Base-by-base conservation (phyloP, 23 tunicate species). In the Trididemnum miniatum region DNA sequence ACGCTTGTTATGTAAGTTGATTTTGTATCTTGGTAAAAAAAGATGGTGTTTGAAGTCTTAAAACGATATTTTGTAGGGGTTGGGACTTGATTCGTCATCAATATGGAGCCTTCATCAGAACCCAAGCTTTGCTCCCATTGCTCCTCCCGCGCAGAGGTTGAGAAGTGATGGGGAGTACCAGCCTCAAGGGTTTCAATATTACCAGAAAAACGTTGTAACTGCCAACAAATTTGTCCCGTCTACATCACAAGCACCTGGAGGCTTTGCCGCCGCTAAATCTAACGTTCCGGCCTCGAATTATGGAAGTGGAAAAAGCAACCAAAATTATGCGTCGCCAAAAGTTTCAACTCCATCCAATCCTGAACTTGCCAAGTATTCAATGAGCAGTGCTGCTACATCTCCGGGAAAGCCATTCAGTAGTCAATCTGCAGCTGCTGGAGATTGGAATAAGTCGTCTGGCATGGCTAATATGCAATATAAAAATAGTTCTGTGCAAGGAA, bases 251-350 rank as follows among this genome's bases (percentile, higher is more conserved):
- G 60, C 51, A 51, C 40, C 87, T 31, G 80, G 80, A 52, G 59
- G 71, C 24, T 65, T 34, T 66, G 69, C 72, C 54, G 57, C 59
- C 59, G 40, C 37, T 39, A 35, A 63, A 26, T 34, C 89, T 64
- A 86, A 52, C 44, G 71, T 83, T 44, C 89, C 82, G 34, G 36
- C 86, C 5, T 76, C 77, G 0, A 44, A 64, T 72, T 85, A 52
- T 51, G 83, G 78, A 24, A 69, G 62, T 22, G 79, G 54, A 31
- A 84, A 85, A 23, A 30, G 35, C 18, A 60, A 65, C 24, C 82
- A 82, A 73, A 87, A 75, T 76, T 51, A 79, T 29, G 93, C 64
- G 59, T 82, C 95, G n/a, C 85, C 95, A 20, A 82, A 82, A 78
- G 72, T 77, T 32, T 62, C 89, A 3, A 78, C 84, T 20, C 84